Percentiles rank a stretch among this genome's conserved stretches.
phyloP scores from a whole-genome alignment of 1,140 invertebrate genomes.

The Lithobius niger region DNA sequence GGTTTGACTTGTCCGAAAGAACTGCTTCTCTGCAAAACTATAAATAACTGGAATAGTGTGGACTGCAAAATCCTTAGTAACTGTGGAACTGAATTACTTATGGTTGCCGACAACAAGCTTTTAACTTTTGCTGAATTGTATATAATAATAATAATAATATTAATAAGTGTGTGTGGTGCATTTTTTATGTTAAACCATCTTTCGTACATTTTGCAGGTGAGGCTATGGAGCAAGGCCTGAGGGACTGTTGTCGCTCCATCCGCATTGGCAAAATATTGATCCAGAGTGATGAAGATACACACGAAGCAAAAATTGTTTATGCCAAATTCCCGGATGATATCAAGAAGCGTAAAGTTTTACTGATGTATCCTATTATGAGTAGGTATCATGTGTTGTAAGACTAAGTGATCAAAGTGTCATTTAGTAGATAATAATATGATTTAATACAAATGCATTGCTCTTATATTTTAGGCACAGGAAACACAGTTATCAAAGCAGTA shows the following conservation, averaged over 20 bases:
- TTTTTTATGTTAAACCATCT: constrained; percentile 5
- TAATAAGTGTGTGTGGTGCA: no score
- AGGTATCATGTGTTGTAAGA: no score
- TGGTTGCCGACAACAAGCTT: no score
- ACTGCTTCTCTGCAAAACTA: no score
- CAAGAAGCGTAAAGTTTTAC: constrained; percentile 65
- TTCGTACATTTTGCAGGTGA: constrained; percentile 44
- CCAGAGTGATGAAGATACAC: constrained; percentile 90
- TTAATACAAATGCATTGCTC: no score
- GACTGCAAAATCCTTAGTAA: no score
- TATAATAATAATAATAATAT: no score
- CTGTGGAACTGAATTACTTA: not conserved
- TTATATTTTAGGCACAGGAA: constrained; percentile 53
- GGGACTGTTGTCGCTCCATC: constrained; percentile 95
- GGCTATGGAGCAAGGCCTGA: constrained; percentile 91
- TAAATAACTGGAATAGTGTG: no score
- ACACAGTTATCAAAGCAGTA: constrained; percentile 87
- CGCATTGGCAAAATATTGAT: constrained; percentile 95
- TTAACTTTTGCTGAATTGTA: no score
- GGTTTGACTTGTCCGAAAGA: no score
- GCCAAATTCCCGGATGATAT: constrained; percentile 96
- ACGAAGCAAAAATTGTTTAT: constrained; percentile 93
- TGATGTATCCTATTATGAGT: constrained; percentile 99
- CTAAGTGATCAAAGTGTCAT: no score
- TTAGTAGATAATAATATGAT: no score